Base-by-base conservation (phyloP, 2,797 vertebrate species). In the Alcedo quadribrachys region DNA sequence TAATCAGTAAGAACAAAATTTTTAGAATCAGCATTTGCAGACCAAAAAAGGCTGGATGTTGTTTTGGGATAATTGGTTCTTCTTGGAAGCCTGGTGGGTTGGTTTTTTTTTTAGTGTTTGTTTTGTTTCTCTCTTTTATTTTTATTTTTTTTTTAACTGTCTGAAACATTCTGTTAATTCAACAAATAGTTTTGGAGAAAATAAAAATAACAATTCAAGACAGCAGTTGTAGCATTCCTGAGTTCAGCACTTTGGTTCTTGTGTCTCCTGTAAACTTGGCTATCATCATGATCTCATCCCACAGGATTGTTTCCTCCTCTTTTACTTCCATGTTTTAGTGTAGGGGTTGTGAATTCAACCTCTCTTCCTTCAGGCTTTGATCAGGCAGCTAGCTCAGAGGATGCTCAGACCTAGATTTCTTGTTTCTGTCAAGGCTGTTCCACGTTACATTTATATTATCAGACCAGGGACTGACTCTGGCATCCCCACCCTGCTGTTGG, bases 161-260 rank as follows among this genome's bases (percentile, higher is more conserved):
- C 6, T 70, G 54, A 88, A 90, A 65, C 28, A 69, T 66, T 90
- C 63, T 69, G 53, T 85, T 73, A 77, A 63, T 80, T 94, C 93
- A 94, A 93, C 90, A 94, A 92, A 95, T 81, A 87, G 35, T 40
- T 94, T 14, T 37, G 7, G 5, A 92, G 83, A 81, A 87, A 94
- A 93, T 42, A 95, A 68, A 74, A 94, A 60, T 43, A 71, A 87
- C 53, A 85, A 84, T 85, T 90, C 66, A 61, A 78, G 78, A 61
- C 27, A 54, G 57, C 57, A 74, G 43, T 32, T 32, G 21, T 8
- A 57, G 62, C 50, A 76, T 76, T 89, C 54, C 63, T 4, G 20
- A 63, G 65, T 54, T 62, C 65, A 93, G 76, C 62, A 55, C n/a
- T 87, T 70, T 24, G 43, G 58, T 30, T 81, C 66, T 53, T 22